Percentiles rank a stretch among this genome's conserved stretches.
Evolutionary conservation across 2,113 vertebrate species (phyloP).

Genomic region (Ammospiza caudacuta): DNA sequence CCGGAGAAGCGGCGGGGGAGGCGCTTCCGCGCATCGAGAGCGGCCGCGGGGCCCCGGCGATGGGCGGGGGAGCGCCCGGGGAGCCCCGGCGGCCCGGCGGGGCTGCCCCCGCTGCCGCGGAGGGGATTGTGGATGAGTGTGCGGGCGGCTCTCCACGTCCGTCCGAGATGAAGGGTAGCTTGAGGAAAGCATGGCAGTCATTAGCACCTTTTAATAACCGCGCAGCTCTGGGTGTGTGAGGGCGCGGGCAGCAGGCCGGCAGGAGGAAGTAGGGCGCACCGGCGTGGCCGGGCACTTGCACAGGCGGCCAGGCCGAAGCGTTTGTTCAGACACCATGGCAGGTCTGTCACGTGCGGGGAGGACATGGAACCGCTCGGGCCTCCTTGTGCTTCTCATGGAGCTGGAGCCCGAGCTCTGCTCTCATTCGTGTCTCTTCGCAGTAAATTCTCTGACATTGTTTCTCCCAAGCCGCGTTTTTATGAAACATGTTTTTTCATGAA

Average conservation of each 20-base stretch:
- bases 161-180: background rate
- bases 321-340: background rate
- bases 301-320: background rate
- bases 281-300: background rate
- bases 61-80: background rate
- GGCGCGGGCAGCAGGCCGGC: background rate
- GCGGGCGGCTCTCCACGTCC: background rate
- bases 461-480: background rate
- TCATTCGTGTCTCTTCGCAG: accelerated
- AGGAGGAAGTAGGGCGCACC: constrained; percentile 21
- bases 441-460: background rate
- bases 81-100: background rate
- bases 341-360: background rate
- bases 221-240: background rate
- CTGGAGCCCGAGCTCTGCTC: background rate
- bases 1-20: background rate
- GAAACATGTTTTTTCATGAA: background rate
- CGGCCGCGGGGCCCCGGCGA: background rate
- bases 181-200: background rate
- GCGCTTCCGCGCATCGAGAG: background rate
- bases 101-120: background rate
- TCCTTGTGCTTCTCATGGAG: background rate
- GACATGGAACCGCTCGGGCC: background rate
- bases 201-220: background rate
- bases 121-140: background rate